Evolutionary conservation across 2,113 vertebrate species (phyloP).

Genomic region (Lonchura striata): DNA sequence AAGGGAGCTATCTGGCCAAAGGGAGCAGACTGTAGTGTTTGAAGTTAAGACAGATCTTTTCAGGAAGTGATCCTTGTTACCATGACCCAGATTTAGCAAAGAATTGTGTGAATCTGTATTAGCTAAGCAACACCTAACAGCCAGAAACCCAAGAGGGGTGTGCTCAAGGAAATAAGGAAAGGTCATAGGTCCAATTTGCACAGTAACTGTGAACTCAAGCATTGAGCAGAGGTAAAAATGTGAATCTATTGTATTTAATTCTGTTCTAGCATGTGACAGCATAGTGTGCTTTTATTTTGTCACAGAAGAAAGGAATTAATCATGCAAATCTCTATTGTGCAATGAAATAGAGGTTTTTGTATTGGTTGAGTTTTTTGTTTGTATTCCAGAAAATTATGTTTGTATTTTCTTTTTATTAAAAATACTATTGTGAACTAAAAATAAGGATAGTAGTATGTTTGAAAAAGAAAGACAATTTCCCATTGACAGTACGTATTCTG

Average conservation of each 20-base stretch:
- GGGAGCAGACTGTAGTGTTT: neutral
- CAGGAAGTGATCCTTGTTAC: neutral
- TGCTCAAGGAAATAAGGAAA: neutral
- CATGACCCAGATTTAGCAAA: neutral
- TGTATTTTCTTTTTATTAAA: neutral
- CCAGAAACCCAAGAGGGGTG: neutral
- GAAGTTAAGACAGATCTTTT: neutral
- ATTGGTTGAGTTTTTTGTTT: neutral
- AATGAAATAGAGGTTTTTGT: neutral
- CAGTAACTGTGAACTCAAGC: neutral
- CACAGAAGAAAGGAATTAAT: neutral
- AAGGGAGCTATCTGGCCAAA: neutral
- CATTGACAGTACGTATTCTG: rapidly evolving
- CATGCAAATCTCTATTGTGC: neutral
- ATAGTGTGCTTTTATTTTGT: neutral
- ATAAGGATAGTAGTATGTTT: neutral
- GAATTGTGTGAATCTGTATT: neutral
- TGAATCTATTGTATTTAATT: neutral
- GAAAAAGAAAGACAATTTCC: neutral
- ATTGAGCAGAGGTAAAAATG: neutral
- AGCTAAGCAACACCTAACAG: neutral
- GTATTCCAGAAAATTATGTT: neutral
- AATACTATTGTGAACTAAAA: neutral
- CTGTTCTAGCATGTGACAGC: neutral
- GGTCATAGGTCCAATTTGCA: neutral